phyloP scores from a whole-genome alignment of 2,797 vertebrate species.

The Picus viridis region DNA sequence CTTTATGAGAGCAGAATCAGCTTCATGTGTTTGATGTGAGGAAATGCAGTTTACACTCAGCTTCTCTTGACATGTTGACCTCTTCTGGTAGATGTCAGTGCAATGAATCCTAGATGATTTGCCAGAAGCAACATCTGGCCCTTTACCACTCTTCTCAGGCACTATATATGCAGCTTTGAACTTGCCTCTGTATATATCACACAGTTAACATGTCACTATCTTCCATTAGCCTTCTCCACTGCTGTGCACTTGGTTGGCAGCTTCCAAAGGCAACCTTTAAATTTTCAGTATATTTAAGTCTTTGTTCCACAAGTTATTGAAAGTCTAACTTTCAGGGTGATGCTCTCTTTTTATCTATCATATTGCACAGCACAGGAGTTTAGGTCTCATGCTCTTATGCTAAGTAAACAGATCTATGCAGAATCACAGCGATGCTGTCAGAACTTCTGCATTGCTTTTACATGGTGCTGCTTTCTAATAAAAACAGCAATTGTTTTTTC shows the following conservation, averaged over 20 bases:
- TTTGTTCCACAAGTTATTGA: background rate
- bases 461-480: background rate
- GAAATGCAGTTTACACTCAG: background rate
- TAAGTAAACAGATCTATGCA: background rate
- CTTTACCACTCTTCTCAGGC: constrained; percentile 27
- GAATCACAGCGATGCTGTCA: fast-evolving
- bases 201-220: constrained; percentile 36
- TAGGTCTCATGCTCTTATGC: background rate
- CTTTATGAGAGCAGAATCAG: background rate
- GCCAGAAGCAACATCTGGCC: constrained; percentile 60
- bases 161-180: constrained; percentile 42
- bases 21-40: background rate
- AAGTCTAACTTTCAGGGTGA: background rate
- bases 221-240: constrained; percentile 43
- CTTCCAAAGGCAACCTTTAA: constrained; percentile 41
- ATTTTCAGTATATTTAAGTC: background rate
- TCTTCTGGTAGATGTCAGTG: constrained; percentile 34
- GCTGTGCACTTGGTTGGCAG: constrained; percentile 10
- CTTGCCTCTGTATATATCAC: constrained; percentile 25
- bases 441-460: background rate
- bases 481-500: background rate
- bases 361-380: background rate
- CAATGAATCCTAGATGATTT: background rate
- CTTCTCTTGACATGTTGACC: background rate
- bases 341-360: background rate